These are phyloP conservation scores for Nephila pilipes DNA, from an alignment of 1,140 invertebrate species.

Conservation along the genomic window DNA sequence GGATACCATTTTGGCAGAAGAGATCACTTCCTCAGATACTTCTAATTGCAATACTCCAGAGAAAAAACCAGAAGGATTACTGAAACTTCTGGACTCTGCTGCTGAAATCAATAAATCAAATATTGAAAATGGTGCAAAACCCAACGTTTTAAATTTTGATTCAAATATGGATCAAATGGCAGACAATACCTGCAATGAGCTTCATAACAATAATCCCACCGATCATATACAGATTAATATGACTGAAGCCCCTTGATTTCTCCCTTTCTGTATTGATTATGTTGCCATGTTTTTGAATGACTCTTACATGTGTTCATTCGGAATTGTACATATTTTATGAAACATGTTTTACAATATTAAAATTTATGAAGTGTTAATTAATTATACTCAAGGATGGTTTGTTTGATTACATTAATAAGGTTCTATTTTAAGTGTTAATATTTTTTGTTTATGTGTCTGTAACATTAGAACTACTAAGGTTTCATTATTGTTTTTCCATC, in stretches of 20 bases:
- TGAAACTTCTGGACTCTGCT: neutral
- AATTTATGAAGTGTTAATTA: neutral
- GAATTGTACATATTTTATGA: neutral
- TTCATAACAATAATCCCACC: neutral
- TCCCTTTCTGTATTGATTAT: neutral
- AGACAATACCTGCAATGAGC: neutral
- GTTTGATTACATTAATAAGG: neutral
- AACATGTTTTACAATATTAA: neutral
- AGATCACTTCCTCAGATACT: slow-evolving; percentile 47
- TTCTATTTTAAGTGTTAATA: neutral
- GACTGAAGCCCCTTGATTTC: neutral
- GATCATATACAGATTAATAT: slow-evolving; percentile 1
- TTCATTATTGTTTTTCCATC: neutral
- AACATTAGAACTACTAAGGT: neutral
- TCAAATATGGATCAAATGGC: neutral
- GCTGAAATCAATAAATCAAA: neutral
- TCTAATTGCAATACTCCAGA: slow-evolving; percentile 65
- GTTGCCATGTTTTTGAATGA: slow-evolving; percentile 16
- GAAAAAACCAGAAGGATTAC: neutral
- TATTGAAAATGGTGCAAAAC: neutral
- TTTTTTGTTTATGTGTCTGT: neutral
- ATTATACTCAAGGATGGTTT: neutral
- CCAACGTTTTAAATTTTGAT: neutral
- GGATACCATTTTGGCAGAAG: slow-evolving; percentile 64
- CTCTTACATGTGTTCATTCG: neutral